These are phyloP conservation scores for Malthinus seriepunctatus DNA, from an alignment of 2,888 invertebrate species.

Conservation along the genomic window DNA sequence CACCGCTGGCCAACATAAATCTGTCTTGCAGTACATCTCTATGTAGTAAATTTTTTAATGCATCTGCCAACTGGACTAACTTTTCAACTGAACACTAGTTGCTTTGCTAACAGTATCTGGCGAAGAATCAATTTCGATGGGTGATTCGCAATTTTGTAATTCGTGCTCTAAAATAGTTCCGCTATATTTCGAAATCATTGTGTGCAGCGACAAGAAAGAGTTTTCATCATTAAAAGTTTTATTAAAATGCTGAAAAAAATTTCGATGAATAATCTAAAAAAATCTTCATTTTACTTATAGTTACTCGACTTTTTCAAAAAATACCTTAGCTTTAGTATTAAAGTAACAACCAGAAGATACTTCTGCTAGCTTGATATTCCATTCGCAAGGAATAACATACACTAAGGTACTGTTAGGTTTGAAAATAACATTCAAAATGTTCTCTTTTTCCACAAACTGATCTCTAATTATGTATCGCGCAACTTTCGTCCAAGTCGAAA, in stretches of 20 bases:
- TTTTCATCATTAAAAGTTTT: constrained; percentile 76
- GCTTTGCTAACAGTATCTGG: too few relatives aligned
- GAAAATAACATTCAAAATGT: constrained; percentile 88
- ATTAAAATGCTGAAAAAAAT: constrained; percentile 83
- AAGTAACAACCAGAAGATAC: constrained; percentile 62
- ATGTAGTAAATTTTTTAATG: too few relatives aligned
- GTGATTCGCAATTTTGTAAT: constrained; percentile 64
- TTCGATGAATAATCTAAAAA: constrained; percentile 85
- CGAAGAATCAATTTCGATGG: too few relatives aligned
- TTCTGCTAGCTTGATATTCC: constrained; percentile 78
- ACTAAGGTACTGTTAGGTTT: constrained; percentile 74
- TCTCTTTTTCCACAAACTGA: constrained; percentile 81
- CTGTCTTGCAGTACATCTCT: too few relatives aligned
- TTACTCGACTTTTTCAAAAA: background rate
- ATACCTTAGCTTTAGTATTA: constrained; percentile 69
- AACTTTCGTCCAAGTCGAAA: constrained; percentile 72
- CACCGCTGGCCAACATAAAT: too few relatives aligned
- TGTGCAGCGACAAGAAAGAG: constrained; percentile 79
- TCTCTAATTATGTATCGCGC: constrained; percentile 72
- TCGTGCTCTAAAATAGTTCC: constrained; percentile 78
- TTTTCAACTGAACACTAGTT: too few relatives aligned
- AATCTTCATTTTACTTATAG: background rate
- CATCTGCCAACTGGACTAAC: too few relatives aligned
- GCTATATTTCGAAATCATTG: constrained; percentile 83
- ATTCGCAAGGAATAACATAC: constrained; percentile 80